Evolutionary conservation across 2,888 invertebrate species (phyloP).

Genomic region (Ganaspis brasiliensis): DNA sequence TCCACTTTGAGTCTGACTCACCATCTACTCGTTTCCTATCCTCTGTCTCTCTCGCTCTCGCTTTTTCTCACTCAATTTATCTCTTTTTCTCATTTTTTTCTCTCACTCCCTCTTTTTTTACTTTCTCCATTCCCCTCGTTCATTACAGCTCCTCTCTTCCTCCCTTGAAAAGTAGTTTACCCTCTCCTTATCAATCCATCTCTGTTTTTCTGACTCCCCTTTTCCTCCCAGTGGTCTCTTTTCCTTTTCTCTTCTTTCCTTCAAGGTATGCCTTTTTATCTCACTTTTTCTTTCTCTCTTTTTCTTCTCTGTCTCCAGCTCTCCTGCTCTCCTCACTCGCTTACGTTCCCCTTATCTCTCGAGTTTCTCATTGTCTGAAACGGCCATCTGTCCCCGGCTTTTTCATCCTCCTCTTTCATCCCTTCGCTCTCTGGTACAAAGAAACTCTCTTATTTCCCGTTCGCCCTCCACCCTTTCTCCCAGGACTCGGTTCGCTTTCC

Average conservation of each 20-base stretch:
- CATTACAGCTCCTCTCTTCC: slow-evolving; percentile 53
- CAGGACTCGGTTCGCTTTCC: slow-evolving; percentile 54
- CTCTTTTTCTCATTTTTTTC: slow-evolving; percentile 31
- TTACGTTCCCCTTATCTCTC: slow-evolving; percentile 78
- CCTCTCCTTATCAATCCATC: slow-evolving; percentile 58
- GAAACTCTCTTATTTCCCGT: slow-evolving; percentile 71
- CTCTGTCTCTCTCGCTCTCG: slow-evolving; percentile 52
- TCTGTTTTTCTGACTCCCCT: slow-evolving; percentile 53
- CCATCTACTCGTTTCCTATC: slow-evolving; percentile 56
- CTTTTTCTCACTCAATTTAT: slow-evolving; percentile 42
- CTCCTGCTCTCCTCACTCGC: slow-evolving; percentile 60
- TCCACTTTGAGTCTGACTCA: slow-evolving; percentile 67
- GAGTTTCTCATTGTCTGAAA: slow-evolving; percentile 80
- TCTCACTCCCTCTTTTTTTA: slow-evolving; percentile 46
- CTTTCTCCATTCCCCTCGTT: slow-evolving; percentile 56
- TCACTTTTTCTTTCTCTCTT: slow-evolving; percentile 44
- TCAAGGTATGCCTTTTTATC: slow-evolving; percentile 28
- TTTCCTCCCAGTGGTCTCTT: slow-evolving; percentile 50
- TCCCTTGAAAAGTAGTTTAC: slow-evolving; percentile 59
- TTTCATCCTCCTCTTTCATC: slow-evolving; percentile 78
- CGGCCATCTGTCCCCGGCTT: slow-evolving; percentile 79
- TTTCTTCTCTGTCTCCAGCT: slow-evolving; percentile 46
- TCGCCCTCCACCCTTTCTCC: slow-evolving; percentile 63
- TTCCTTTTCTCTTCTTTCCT: slow-evolving; percentile 49
- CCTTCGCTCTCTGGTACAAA: slow-evolving; percentile 76